phyloP scores from a whole-genome alignment of 2,888 invertebrate genomes.

The Nemapogon koenigi region DNA sequence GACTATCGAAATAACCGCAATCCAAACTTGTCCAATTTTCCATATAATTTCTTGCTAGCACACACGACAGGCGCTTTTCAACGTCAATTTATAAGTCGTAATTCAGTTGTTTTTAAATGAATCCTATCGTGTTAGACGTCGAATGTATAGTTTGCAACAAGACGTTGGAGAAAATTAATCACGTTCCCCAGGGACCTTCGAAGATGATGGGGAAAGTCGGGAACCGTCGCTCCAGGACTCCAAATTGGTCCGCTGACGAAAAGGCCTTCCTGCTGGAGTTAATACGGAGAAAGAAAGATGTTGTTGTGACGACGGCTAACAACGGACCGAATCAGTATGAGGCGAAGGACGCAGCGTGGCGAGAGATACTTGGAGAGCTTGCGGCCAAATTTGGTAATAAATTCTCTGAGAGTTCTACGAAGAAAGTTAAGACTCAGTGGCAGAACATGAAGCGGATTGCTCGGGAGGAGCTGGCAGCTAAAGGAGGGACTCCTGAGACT shows the following conservation, averaged over 20 bases:
- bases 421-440: constrained; percentile 59
- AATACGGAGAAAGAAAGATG: constrained; percentile 46
- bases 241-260: constrained; percentile 54
- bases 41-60: too few species aligned
- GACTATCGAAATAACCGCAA: too few species aligned
- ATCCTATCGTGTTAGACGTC: constrained; percentile 52
- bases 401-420: constrained; percentile 43
- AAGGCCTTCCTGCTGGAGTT: constrained; percentile 52
- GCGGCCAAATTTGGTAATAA: constrained; percentile 42
- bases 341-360: constrained; percentile 55
- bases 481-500: constrained; percentile 37
- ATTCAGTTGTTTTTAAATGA: constrained; percentile 56
- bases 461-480: constrained; percentile 39
- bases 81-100: too few species aligned
- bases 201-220: constrained; percentile 46
- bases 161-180: constrained; percentile 56
- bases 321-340: constrained; percentile 50
- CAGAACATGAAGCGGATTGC: constrained; percentile 59
- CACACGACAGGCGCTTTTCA: too few species aligned
- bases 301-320: constrained; percentile 45
- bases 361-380: constrained; percentile 42
- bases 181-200: constrained; percentile 30
- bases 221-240: constrained; percentile 40
- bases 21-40: too few species aligned
- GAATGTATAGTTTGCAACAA: constrained; percentile 59